These are phyloP conservation scores for Plagodis dolabraria DNA, from an alignment of 2,888 invertebrate species.

Conservation along the genomic window DNA sequence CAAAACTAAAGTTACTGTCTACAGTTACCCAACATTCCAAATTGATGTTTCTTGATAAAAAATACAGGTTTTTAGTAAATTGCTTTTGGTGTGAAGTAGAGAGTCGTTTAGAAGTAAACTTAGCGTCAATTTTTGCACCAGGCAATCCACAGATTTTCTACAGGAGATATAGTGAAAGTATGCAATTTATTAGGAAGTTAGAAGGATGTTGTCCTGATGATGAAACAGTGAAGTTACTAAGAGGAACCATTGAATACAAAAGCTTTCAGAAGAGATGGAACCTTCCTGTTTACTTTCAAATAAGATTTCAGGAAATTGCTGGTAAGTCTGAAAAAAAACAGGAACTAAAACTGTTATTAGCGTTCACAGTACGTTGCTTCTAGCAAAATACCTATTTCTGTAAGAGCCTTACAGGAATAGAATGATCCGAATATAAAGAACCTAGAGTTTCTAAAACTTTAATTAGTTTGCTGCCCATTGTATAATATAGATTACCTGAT, in stretches of 20 bases:
- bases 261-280: constrained; percentile 95
- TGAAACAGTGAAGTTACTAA: constrained; percentile 85
- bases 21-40: constrained; percentile 81
- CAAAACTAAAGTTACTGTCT: constrained; percentile 85
- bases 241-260: constrained; percentile 89
- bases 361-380: too few relatives aligned
- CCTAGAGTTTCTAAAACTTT: too few relatives aligned
- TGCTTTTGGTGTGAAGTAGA: constrained; percentile 96
- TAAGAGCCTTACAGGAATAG: too few relatives aligned
- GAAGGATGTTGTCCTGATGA: constrained; percentile 86
- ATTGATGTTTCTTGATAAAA: constrained; percentile 67
- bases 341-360: too few relatives aligned
- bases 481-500: too few relatives aligned
- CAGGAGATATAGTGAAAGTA: constrained; percentile 91
- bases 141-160: constrained; percentile 96
- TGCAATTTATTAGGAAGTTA: constrained; percentile 89
- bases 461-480: too few relatives aligned
- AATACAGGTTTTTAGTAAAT: constrained; percentile 87
- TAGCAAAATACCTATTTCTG: not conserved
- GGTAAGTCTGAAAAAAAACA: constrained; percentile 66
- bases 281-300: constrained; percentile 98
- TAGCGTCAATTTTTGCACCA: constrained; percentile 94
- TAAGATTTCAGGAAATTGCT: constrained; percentile 97
- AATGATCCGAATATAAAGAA: too few relatives aligned
- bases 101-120: constrained; percentile 90